phyloP scores from a whole-genome alignment of 2,888 invertebrate genomes.

The Melanophora roralis region DNA sequence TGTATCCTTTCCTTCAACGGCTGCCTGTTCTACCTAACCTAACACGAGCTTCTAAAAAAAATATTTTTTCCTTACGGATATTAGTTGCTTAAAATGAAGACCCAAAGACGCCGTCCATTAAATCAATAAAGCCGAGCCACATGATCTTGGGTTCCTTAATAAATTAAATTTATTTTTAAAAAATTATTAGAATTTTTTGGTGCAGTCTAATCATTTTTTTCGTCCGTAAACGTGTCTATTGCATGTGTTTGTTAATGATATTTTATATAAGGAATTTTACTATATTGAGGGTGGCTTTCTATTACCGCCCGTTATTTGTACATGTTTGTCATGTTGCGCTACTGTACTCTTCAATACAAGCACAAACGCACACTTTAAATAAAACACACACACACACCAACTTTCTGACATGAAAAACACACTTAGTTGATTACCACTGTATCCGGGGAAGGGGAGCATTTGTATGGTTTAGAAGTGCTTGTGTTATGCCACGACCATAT shows the following conservation, averaged over 20 bases:
- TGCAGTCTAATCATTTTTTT: neutral
- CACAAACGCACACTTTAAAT: neutral
- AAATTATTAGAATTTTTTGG: no score
- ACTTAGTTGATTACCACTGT: neutral
- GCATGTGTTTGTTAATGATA: neutral
- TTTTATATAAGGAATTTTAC: neutral
- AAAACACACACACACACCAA: neutral
- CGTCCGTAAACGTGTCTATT: conserved; percentile 39
- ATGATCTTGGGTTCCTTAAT: no score
- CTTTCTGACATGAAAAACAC: neutral
- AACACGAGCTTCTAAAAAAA: no score
- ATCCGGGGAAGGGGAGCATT: conserved; percentile 3
- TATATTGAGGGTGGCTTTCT: conserved; percentile 41
- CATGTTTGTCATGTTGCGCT: conserved; percentile 33
- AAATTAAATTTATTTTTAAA: no score
- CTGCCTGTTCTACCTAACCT: no score
- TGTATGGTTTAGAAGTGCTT: conserved; percentile 3
- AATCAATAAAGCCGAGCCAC: no score
- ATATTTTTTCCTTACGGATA: no score
- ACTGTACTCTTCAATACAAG: conserved; percentile 30
- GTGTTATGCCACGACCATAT: conserved; percentile 4
- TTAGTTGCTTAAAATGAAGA: no score
- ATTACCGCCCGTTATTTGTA: conserved; percentile 41
- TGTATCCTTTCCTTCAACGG: no score
- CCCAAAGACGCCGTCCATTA: no score